phyloP scores from a whole-genome alignment of 1,140 invertebrate species.

The Anastrepha ludens region DNA sequence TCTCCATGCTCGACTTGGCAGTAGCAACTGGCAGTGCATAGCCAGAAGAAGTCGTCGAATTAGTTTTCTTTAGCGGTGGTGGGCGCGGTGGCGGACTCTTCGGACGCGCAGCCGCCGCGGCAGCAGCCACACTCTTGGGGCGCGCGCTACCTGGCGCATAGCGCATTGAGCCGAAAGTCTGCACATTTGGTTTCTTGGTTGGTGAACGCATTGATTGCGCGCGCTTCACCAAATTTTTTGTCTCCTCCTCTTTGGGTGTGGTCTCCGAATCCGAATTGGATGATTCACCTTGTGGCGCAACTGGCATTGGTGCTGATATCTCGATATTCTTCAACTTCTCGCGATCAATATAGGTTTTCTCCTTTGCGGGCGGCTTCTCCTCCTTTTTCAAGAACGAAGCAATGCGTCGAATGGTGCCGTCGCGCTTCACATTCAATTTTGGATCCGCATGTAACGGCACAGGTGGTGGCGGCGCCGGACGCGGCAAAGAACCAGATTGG shows the following conservation, averaged over 20 bases:
- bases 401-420: conserved; percentile 82
- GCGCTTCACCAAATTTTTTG: conserved; percentile 77
- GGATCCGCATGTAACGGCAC: conserved; percentile 69
- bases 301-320: conserved; percentile 86
- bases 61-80: conserved; percentile 70
- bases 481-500: conserved; percentile 43
- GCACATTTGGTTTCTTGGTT: conserved; percentile 77
- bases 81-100: conserved; percentile 79
- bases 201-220: conserved; percentile 85
- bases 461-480: conserved; percentile 66
- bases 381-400: conserved; percentile 85
- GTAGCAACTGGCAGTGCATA: conserved; percentile 74
- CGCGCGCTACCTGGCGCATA: conserved; percentile 77
- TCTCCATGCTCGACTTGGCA: conserved; percentile 71
- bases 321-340: conserved; percentile 83
- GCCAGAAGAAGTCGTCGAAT: conserved; percentile 68
- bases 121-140: conserved; percentile 81
- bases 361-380: conserved; percentile 78
- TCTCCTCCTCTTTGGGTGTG: conserved; percentile 68
- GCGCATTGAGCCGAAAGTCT: conserved; percentile 87
- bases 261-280: conserved; percentile 72
- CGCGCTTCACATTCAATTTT: conserved; percentile 75
- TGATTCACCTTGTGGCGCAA: conserved; percentile 65
- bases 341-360: conserved; percentile 81
- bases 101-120: conserved; percentile 73